A percentile compares a stretch with the other conserved stretches of the same genome.
Conservation (phyloP, 2,797 vertebrate genomes). For the Pantherophis alleghaniensis region DNA sequence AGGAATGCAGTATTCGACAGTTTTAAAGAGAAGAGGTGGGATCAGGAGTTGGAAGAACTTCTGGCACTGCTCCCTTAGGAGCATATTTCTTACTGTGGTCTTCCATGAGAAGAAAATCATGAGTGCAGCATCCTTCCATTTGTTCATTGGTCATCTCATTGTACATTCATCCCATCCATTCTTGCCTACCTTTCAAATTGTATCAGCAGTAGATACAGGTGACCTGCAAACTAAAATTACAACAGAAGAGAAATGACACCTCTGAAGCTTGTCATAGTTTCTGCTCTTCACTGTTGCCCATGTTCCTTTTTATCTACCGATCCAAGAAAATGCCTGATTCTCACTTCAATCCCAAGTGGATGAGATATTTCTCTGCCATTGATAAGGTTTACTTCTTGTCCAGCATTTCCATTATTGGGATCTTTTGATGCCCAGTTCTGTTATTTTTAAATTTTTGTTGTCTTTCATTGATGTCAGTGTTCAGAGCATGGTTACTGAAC, state of each 20-base stretch:
- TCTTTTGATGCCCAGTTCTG: background rate
- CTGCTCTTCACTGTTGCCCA: background rate
- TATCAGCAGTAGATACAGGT: conserved; percentile 28
- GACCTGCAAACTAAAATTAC: background rate
- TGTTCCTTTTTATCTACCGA: background rate
- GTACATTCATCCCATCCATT: background rate
- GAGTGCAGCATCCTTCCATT: conserved; percentile 7
- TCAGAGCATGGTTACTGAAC: background rate
- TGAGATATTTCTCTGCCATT: background rate
- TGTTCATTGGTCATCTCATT: conserved; percentile 33
- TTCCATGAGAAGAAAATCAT: background rate
- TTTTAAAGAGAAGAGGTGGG: background rate
- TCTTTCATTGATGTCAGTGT: background rate
- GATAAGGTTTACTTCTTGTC: background rate
- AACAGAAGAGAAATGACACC: background rate
- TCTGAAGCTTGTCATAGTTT: background rate
- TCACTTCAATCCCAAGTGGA: background rate
- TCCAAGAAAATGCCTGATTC: background rate
- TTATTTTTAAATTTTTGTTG: background rate
- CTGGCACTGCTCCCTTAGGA: background rate
- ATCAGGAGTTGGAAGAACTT: background rate
- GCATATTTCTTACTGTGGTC: background rate
- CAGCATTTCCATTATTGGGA: background rate
- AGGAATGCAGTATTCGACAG: background rate
- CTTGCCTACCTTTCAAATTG: conserved; percentile 10